Percentiles rank a stretch among this genome's conserved stretches.
These are phyloP conservation scores for Percopsis omiscomaycus DNA, from an alignment of 2,797 vertebrate genomes.

Conservation along the genomic window DNA sequence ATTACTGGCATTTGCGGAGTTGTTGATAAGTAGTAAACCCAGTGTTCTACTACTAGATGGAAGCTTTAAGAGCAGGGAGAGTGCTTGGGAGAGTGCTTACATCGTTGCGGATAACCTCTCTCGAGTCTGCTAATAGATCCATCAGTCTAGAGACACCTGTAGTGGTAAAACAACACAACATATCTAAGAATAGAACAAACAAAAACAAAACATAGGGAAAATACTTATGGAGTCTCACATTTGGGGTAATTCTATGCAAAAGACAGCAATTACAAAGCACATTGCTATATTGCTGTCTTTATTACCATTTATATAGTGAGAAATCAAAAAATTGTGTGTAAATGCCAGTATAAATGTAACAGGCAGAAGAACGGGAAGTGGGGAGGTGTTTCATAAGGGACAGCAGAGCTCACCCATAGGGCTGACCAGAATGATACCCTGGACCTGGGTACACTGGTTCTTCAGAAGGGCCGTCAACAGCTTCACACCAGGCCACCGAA, in stretches of 20 bases:
- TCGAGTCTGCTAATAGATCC: constrained; percentile 94
- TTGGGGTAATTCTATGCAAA: too few species aligned
- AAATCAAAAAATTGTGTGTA: too few species aligned
- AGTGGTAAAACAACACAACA: constrained; percentile 17
- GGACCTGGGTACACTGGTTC: constrained; percentile 88
- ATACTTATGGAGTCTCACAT: too few species aligned
- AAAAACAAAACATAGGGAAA: not conserved
- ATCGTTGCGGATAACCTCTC: constrained; percentile 97
- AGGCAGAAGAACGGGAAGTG: not conserved
- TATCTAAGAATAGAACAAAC: not conserved
- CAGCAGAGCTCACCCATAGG: constrained; percentile 88
- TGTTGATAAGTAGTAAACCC: too few species aligned
- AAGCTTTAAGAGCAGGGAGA: not conserved
- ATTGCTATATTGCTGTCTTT: too few species aligned
- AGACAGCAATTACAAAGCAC: too few species aligned
- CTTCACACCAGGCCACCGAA: constrained; percentile 96
- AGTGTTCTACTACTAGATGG: not conserved
- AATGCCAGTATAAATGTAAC: not conserved
- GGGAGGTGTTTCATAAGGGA: not conserved
- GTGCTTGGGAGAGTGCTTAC: constrained; percentile 81
- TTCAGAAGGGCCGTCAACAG: constrained; percentile 92
- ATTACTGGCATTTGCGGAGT: not conserved
- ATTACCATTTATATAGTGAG: too few species aligned
- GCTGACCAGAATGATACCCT: constrained; percentile 93
- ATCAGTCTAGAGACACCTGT: constrained; percentile 95